Conservation (phyloP, 1,140 invertebrate species). For the Whitmania pigra region DNA sequence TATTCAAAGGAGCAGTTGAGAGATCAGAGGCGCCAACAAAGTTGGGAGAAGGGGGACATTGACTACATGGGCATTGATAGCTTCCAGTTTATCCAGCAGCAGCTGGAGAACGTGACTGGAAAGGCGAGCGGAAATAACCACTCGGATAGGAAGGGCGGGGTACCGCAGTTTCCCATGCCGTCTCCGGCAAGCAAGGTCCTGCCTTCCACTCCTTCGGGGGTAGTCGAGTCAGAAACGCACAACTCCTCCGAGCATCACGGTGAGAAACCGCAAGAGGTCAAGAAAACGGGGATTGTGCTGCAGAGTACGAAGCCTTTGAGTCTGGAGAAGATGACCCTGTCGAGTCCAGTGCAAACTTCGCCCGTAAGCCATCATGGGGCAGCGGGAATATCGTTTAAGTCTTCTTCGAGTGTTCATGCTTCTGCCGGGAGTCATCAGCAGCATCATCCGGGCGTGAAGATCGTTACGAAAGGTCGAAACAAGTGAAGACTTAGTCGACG, state of each 20-base stretch:
- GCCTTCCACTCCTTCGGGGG: neutral
- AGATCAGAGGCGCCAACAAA: constrained; percentile 48
- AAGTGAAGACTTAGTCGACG: neutral
- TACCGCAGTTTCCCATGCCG: neutral
- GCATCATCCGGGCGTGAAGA: neutral
- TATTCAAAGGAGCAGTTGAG: constrained; percentile 23
- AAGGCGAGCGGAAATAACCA: neutral
- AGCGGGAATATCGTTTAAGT: neutral
- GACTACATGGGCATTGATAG: constrained; percentile 78
- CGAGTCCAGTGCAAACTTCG: neutral
- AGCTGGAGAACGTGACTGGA: constrained; percentile 52
- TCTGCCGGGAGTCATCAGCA: neutral
- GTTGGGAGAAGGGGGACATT: constrained; percentile 79
- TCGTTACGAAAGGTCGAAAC: constrained; percentile 6
- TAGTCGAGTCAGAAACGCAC: neutral
- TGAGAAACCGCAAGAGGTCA: too few species aligned
- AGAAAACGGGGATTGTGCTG: too few species aligned
- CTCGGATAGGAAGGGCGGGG: neutral
- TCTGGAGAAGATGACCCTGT: neutral
- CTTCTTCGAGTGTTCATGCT: neutral
- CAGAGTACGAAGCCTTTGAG: too few species aligned
- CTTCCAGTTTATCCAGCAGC: constrained; percentile 81
- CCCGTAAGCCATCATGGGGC: neutral
- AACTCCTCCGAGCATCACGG: neutral
- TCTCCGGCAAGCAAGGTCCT: neutral